Conservation (phyloP, 2,113 vertebrate genomes). For the Cyphomyrus plagiostoma region DNA sequence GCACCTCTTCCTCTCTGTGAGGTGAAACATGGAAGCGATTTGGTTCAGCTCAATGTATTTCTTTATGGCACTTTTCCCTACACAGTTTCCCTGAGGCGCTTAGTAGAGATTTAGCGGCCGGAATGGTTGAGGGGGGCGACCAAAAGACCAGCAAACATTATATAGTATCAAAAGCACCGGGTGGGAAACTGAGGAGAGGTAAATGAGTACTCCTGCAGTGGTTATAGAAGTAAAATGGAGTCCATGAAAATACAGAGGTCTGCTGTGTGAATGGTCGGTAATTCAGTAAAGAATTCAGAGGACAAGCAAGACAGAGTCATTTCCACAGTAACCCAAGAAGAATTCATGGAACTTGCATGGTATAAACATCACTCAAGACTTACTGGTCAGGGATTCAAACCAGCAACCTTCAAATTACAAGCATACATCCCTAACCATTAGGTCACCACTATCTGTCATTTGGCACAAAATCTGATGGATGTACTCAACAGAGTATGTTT, state of each 20-base stretch:
- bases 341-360: neutral
- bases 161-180: neutral
- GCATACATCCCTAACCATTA: too few species aligned
- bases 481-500: neutral
- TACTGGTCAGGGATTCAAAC: too few species aligned
- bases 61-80: neutral
- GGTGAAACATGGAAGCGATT: neutral
- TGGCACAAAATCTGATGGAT: neutral
- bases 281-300: neutral
- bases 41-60: neutral
- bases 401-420: too few species aligned
- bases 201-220: neutral
- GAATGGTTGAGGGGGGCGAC: neutral
- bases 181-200: neutral
- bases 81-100: neutral
- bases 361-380: neutral
- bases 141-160: neutral
- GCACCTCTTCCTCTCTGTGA: neutral
- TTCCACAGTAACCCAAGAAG: neutral
- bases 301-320: neutral
- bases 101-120: neutral
- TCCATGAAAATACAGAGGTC: neutral
- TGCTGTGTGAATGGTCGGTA: too few species aligned
- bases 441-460: neutral
- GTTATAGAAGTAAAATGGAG: neutral